Percentiles rank a stretch among this genome's conserved stretches.
Evolutionary conservation across 2,797 vertebrate species (phyloP).

Genomic region (Setipinna tenuifilis): DNA sequence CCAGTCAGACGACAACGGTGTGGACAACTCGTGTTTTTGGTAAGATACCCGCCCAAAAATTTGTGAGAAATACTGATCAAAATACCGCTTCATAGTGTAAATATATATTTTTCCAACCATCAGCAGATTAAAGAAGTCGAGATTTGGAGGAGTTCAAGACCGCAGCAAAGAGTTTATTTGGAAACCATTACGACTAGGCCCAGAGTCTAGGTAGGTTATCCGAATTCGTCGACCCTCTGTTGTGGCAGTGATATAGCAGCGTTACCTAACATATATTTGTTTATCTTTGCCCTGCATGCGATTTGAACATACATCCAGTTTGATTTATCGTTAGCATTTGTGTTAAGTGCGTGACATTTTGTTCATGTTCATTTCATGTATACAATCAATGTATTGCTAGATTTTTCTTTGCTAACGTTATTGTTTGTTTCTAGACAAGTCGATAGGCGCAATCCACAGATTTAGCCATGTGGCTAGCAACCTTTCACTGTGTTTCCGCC

Average conservation of each 20-base stretch:
- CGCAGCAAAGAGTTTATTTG: background rate
- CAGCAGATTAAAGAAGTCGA: background rate
- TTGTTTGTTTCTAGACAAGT: conserved; percentile 15
- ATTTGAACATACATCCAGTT: background rate
- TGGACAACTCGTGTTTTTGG: conserved; percentile 19
- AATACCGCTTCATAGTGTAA: background rate
- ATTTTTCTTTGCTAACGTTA: conserved; percentile 13
- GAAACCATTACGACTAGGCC: conserved; percentile 20
- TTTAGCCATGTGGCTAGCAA: conserved; percentile 2
- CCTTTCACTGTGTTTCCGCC: background rate
- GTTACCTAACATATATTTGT: background rate
- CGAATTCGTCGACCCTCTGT: background rate
- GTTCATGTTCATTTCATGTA: background rate
- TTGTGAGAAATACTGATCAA: background rate
- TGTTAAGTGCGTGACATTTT: background rate
- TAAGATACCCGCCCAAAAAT: background rate
- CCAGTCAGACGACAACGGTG: background rate
- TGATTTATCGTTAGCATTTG: background rate
- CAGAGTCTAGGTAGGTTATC: conserved; percentile 12
- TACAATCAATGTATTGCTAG: background rate
- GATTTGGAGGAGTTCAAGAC: background rate
- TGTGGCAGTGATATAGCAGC: background rate
- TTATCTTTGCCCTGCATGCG: background rate
- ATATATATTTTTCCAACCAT: background rate
- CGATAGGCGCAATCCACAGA: background rate